phyloP scores from a whole-genome alignment of 2,113 vertebrate genomes.

The Corydoras maculifer region DNA sequence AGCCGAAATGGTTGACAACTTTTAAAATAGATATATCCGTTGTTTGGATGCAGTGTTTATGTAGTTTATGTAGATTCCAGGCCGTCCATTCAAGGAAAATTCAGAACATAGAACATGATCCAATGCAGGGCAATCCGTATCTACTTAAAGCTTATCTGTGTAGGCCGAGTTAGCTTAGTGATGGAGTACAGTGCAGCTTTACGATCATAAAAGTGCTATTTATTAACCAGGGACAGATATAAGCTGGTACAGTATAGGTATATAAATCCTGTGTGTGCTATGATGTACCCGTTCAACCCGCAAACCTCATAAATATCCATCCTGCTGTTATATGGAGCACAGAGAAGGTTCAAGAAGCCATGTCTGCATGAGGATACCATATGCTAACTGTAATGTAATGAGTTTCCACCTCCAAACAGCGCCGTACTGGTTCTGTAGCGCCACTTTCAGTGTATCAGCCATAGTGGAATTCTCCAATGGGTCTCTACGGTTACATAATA shows the following conservation, averaged over 20 bases:
- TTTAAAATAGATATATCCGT: too few species aligned
- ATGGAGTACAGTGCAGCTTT: background rate
- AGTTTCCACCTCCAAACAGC: too few species aligned
- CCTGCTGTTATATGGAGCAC: too few species aligned
- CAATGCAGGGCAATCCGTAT: background rate
- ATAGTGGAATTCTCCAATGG: constrained; percentile 2
- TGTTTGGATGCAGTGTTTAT: too few species aligned
- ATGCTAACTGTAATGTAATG: background rate
- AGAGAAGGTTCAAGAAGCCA: background rate
- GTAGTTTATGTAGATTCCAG: too few species aligned
- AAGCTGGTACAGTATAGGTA: background rate
- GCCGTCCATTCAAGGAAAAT: too few species aligned
- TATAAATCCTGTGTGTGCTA: background rate
- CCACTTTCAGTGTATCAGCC: background rate
- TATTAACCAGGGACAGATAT: background rate
- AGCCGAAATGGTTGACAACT: too few species aligned
- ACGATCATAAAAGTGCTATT: background rate
- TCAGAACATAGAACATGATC: too few species aligned
- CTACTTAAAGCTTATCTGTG: background rate
- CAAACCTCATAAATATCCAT: background rate
- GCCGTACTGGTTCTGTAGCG: too few species aligned
- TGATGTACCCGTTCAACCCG: constrained; percentile 2
- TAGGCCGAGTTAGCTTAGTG: background rate
- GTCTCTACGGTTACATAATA: constrained; percentile 21
- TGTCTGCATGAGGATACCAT: background rate